These are phyloP conservation scores for Drosophila pectinifera DNA, from an alignment of 1,140 invertebrate species.

Conservation along the genomic window DNA sequence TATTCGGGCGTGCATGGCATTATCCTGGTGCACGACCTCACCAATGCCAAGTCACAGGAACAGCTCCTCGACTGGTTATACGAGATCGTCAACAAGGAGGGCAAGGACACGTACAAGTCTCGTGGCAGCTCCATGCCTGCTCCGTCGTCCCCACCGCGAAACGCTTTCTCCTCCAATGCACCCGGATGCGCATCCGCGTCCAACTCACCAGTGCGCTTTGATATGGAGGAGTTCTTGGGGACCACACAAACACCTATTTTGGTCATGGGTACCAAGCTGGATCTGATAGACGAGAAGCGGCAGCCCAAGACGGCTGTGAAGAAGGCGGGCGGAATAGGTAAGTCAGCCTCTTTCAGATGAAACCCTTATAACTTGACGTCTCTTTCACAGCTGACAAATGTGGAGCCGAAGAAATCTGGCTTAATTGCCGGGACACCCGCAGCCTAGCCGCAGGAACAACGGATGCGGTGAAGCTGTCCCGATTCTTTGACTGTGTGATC, in stretches of 20 bases:
- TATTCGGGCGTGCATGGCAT: constrained; percentile 97
- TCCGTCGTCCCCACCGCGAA: constrained; percentile 31
- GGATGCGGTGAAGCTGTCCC: constrained; percentile 95
- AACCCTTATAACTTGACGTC: neutral
- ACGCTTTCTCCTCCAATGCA: constrained; percentile 22
- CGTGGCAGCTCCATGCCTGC: constrained; percentile 27
- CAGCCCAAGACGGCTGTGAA: constrained; percentile 88
- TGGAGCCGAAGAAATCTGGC: constrained; percentile 96
- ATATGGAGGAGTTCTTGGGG: constrained; percentile 96
- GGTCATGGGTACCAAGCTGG: constrained; percentile 96
- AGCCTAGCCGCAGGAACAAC: constrained; percentile 96
- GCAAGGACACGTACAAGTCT: constrained; percentile 84
- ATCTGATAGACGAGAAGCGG: constrained; percentile 91
- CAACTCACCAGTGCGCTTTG: constrained; percentile 89
- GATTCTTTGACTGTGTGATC: constrained; percentile 97
- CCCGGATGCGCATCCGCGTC: constrained; percentile 44
- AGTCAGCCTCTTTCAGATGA: neutral
- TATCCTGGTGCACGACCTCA: constrained; percentile 97
- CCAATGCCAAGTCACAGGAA: constrained; percentile 97
- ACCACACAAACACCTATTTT: constrained; percentile 94
- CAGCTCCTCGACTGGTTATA: constrained; percentile 97
- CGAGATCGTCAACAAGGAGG: constrained; percentile 94
- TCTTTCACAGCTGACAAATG: constrained; percentile 91
- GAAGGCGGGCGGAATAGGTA: constrained; percentile 88
- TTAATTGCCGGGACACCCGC: constrained; percentile 92